Evolutionary conservation across 2,797 vertebrate species (phyloP), one percentile per base, ranked within the genome.

Genomic region (Kryptopterus vitreolus): DNA sequence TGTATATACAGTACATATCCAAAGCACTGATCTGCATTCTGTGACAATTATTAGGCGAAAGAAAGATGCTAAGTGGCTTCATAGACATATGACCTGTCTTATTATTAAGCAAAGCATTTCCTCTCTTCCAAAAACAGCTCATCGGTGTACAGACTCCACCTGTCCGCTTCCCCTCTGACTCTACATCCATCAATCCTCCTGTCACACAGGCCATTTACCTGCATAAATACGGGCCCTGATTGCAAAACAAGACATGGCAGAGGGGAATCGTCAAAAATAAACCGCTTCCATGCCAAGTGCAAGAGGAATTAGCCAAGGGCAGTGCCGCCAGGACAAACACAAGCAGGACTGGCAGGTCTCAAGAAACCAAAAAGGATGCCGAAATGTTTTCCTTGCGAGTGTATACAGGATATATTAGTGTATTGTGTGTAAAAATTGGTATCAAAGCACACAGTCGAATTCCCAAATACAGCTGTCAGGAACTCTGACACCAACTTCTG

Each of bases 141-240:
- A 81, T 84, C 66, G 57, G 73, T 83, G 77, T 80, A 38, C 75
- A 79, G 73, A 20, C 81, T 76, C 78, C 81, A 82, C 81, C 77
- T 82, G 83, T 80, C 65, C 48, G 24, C 35, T 68, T 79, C 76
- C 62, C 43, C 66, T 57, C 57, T 73, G 35, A 80, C 75, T 83
- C 52, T 57, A 46, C 80, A 66, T 50, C 71, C 55, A 75, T 79
- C 69, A 81, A 81, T 59, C 65, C 68, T 75, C 29, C 63, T 65
- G 76, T 82, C 83, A 85, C 72, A 76, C 81, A 82, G 58, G 52
- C 76, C 72, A 63, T 77, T 80, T 82, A 81, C 68, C 69, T 62
- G 72, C 62, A 82, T 81, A 86, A 85, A 88, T 78, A 82, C 53
- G 18, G n/a, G 74, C 43, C 24, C 61, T 83, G 77, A 85, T 79